Evolutionary conservation across 2,113 vertebrate genomes (phyloP), one percentile per base, ranked within the genome.

Genomic region (Colius striatus): DNA sequence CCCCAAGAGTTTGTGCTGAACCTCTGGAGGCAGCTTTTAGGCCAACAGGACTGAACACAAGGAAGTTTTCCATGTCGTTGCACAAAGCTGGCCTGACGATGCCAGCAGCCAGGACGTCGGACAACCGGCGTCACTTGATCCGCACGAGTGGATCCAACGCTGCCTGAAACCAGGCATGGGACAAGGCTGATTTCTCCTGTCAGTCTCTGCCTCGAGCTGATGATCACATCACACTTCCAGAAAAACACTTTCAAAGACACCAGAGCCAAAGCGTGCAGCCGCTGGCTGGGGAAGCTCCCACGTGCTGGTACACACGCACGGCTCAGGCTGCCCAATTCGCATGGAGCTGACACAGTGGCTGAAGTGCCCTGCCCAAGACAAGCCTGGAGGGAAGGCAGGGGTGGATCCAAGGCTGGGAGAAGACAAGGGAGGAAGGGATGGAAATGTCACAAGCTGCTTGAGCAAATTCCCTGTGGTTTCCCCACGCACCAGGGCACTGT

Each of bases 261-360:
- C 57, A 66, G 75, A 90, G 92, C 82, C 94, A 91, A 96, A 73
- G 76, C 47, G 93, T 23, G 70, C 84, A 78, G 92, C 10, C 10
- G 4, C 80, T 95, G 95, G 93, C 95, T 70, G 81, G 65, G 78
- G 78, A 79, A 4, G n/a, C 0, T 1, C 91, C 60, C 84, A 71
- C 13, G 48, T 89, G 94, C 89, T 94, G 94, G 81, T 83, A 71
- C 89, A 91, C 5, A 51, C 87, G 91, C 87, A 57, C 27, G 0
- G 95, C 93, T 95, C 89, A 55, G 70, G 60, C 75, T 68, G 92
- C 58, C 67, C 79, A 58, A 74, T 53, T 72, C 90, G 66, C 90
- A 62, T 41, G 73, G 94, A 96, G 88, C 66, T 1, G 10, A 60
- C 0, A 2, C 51, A 36, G 78, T 38, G 84, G 16, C 81, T 58